Evolutionary conservation across 2,888 invertebrate species (phyloP).

Genomic region (Hypomecis atomaria): DNA sequence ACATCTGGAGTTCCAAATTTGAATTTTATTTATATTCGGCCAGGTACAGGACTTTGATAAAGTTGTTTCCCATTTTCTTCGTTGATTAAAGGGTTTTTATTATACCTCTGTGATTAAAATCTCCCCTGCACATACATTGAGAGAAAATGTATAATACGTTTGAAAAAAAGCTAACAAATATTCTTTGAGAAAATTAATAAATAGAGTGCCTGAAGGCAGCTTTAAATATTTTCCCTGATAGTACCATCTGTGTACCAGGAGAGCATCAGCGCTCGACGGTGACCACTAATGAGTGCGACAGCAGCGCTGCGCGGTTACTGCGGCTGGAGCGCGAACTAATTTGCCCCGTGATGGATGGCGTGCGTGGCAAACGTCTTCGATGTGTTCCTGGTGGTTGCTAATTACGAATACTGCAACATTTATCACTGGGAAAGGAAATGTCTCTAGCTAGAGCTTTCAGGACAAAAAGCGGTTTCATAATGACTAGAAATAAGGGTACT

Average conservation of each 20-base stretch:
- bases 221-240: slow-evolving; percentile 43
- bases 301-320: slow-evolving; percentile 72
- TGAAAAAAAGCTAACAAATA: background rate
- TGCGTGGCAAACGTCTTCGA: slow-evolving; percentile 47
- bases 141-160: background rate
- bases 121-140: background rate
- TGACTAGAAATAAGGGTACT: background rate
- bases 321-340: slow-evolving; percentile 76
- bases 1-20: slow-evolving; percentile 60
- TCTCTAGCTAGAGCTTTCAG: slow-evolving; percentile 1
- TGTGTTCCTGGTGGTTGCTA: slow-evolving; percentile 49
- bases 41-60: slow-evolving; percentile 47
- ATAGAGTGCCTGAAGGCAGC: background rate
- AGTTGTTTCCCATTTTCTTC: slow-evolving; percentile 45
- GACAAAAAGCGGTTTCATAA: background rate
- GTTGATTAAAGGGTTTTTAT: slow-evolving; percentile 33
- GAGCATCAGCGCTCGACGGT: slow-evolving; percentile 55
- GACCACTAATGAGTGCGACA: slow-evolving; percentile 81
- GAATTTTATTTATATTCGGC: slow-evolving; percentile 49
- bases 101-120: slow-evolving; percentile 23
- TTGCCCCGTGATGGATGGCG: slow-evolving; percentile 77
- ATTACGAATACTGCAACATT: slow-evolving; percentile 47
- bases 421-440: slow-evolving; percentile 15
- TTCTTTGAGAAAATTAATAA: background rate
- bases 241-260: slow-evolving; percentile 59